Percentiles rank a stretch among this genome's conserved stretches.
Evolutionary conservation across 1,140 invertebrate species (phyloP).

Genomic region (Paraescarpia echinospica): DNA sequence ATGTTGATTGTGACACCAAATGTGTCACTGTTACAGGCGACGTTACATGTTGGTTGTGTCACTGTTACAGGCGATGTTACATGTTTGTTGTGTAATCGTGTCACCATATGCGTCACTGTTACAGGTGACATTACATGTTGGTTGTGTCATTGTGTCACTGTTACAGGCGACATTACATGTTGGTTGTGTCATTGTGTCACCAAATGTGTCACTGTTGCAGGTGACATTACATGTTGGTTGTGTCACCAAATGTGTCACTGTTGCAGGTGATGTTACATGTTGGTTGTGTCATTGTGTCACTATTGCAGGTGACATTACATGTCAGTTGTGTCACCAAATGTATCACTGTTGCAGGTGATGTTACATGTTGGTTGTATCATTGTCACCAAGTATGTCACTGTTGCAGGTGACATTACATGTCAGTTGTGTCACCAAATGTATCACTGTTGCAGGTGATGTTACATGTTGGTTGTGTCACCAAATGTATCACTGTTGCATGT

Average conservation of each 20-base stretch:
- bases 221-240: background rate
- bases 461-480: no score
- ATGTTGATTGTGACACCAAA: no score
- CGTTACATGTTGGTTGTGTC: no score
- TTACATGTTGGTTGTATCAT: no score
- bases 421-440: background rate
- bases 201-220: background rate
- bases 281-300: background rate
- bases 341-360: background rate
- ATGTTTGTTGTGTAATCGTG: no score
- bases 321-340: background rate
- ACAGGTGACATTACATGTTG: no score
- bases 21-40: no score
- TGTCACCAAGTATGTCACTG: background rate
- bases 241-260: background rate
- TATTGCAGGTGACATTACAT: background rate
- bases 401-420: background rate
- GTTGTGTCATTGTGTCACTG: no score
- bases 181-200: background rate
- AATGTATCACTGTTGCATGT: no score
- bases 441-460: background rate
- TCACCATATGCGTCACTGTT: no score
- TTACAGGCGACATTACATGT: no score
- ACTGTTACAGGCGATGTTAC: no score
- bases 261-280: background rate